Evolutionary conservation across 2,797 vertebrate species (phyloP).

Genomic region (Neosilurus mollespiculum): DNA sequence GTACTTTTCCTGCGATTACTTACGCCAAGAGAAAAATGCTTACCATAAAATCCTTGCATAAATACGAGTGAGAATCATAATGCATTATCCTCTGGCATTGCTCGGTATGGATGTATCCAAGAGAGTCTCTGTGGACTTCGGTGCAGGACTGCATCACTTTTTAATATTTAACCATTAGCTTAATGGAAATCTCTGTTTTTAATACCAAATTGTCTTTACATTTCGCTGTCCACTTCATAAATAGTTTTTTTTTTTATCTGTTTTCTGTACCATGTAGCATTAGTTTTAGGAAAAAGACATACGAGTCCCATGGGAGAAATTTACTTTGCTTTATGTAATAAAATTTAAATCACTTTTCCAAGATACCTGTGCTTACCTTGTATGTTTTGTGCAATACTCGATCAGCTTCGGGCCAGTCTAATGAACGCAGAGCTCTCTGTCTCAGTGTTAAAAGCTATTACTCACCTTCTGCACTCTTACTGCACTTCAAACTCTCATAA

Average conservation of each 20-base stretch:
- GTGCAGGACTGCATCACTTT: constrained; percentile 22
- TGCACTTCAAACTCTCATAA: constrained; percentile 29
- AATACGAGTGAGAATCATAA: constrained; percentile 22
- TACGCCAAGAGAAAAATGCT: constrained; percentile 15
- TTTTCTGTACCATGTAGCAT: not conserved
- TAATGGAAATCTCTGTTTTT: constrained; percentile 5
- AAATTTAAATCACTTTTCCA: not conserved
- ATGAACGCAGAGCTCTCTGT: constrained; percentile 33
- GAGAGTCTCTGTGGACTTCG: constrained; percentile 17
- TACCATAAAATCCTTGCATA: constrained; percentile 23
- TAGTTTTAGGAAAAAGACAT: not conserved
- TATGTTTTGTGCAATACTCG: constrained; percentile 42
- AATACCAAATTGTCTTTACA: constrained; percentile 20
- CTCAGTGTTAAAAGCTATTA: constrained; percentile 31
- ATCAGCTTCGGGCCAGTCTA: constrained; percentile 29
- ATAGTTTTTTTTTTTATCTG: not conserved
- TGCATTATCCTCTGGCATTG: constrained; percentile 19
- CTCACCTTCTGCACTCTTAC: constrained; percentile 24
- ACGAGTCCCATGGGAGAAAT: not conserved
- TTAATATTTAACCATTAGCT: constrained; percentile 32
- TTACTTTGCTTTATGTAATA: not conserved
- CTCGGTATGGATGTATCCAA: constrained; percentile 34
- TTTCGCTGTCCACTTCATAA: not conserved
- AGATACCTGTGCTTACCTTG: constrained; percentile 15
- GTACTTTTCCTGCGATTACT: constrained; percentile 5